These are phyloP conservation scores for Glaucomys volans DNA, from an alignment of 2,113 vertebrate species.

Conservation along the genomic window DNA sequence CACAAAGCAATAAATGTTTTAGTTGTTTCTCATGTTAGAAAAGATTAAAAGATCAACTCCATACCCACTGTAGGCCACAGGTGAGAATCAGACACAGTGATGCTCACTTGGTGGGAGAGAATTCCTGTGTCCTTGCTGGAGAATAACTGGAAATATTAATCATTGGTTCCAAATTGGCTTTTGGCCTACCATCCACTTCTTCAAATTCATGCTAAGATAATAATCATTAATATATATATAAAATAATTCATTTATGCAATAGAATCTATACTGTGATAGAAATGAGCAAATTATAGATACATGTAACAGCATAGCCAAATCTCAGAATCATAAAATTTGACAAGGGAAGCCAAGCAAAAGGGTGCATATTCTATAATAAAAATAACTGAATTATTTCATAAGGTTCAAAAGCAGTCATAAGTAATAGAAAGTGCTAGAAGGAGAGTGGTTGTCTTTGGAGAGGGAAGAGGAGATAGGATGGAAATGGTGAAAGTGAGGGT, in stretches of 20 bases:
- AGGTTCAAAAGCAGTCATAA: not conserved
- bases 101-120: not conserved
- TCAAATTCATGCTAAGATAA: not conserved
- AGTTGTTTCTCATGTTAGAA: not conserved
- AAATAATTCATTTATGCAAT: not conserved
- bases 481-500: no score
- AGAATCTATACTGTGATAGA: not conserved
- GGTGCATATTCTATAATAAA: not conserved
- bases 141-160: not conserved
- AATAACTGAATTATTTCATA: not conserved
- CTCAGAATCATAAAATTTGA: not conserved
- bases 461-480: no score
- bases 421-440: not conserved
- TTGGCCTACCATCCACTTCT: not conserved
- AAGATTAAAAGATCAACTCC: not conserved
- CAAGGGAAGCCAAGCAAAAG: not conserved
- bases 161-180: not conserved
- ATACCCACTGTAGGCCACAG: accelerated
- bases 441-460: not conserved
- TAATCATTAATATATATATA: not conserved
- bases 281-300: not conserved
- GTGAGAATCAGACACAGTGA: not conserved
- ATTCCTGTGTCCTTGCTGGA: not conserved
- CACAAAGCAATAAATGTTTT: not conserved
- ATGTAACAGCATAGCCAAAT: not conserved